These are phyloP conservation scores for Pseudolaguvia tuberculata DNA, from an alignment of 2,113 vertebrate genomes.

Conservation along the genomic window DNA sequence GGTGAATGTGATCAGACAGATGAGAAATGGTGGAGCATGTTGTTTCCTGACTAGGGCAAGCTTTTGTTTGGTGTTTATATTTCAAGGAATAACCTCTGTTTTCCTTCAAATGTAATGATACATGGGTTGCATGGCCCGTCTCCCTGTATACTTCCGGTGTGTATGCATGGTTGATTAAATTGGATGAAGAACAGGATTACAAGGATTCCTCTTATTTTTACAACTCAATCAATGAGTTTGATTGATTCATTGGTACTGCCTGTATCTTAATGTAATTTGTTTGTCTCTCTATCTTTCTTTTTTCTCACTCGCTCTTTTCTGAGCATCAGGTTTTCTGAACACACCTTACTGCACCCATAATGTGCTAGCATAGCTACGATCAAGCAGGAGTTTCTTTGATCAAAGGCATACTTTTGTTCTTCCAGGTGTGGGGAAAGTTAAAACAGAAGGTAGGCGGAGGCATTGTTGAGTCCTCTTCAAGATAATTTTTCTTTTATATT, in stretches of 20 bases:
- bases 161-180: conserved; percentile 42
- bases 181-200: conserved; percentile 37
- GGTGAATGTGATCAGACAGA: conserved; percentile 49
- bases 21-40: conserved; percentile 43
- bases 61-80: conserved; percentile 47
- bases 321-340: conserved; percentile 49
- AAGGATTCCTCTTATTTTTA: conserved; percentile 33
- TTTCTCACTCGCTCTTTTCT: conserved; percentile 30
- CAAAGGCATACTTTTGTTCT: conserved; percentile 72
- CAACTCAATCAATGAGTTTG: conserved; percentile 11
- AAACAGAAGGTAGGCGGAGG: conserved; percentile 59
- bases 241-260: background rate
- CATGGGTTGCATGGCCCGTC: conserved; percentile 15
- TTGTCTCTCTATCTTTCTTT: background rate
- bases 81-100: conserved; percentile 26
- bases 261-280: conserved; percentile 6
- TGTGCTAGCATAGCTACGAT: conserved; percentile 57
- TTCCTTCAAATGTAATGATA: conserved; percentile 25
- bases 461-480: conserved; percentile 49
- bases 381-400: conserved; percentile 70
- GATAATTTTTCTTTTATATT: conserved; percentile 35
- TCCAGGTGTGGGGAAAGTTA: conserved; percentile 70
- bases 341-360: conserved; percentile 22
- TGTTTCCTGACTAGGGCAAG: conserved; percentile 35
- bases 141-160: conserved; percentile 26